Percentiles rank a stretch among this genome's conserved stretches.
phyloP scores from a whole-genome alignment of 2,113 vertebrate species.

The Eulemur rufifrons region DNA sequence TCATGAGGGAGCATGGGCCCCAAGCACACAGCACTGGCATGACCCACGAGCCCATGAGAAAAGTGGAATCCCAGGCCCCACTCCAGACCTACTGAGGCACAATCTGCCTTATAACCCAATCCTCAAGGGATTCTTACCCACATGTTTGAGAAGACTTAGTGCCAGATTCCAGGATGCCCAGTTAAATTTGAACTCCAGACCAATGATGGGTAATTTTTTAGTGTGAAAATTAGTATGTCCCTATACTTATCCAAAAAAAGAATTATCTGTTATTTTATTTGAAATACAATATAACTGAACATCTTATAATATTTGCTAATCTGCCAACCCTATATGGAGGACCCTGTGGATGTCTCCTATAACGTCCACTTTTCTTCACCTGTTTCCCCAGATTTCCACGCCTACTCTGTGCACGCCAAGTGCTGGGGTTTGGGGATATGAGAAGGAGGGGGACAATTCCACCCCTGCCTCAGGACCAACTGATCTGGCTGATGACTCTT shows the following conservation, averaged over 20 bases:
- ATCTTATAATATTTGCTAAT: not conserved
- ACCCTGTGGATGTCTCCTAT: not conserved
- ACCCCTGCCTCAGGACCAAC: not conserved
- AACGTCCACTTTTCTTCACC: not conserved
- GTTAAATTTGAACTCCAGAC: not conserved
- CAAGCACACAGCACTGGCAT: rapidly evolving
- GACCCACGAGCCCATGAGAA: not conserved
- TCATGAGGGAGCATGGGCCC: not conserved
- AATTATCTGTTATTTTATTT: not conserved
- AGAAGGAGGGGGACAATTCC: not conserved
- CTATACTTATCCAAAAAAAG: not conserved
- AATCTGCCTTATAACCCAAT: not conserved
- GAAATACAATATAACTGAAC: not conserved
- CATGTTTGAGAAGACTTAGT: rapidly evolving
- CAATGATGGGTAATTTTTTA: not conserved
- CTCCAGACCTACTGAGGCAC: not conserved
- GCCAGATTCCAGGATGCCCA: not conserved
- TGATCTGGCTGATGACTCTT: not conserved
- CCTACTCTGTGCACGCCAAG: not conserved
- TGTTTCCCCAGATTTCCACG: not conserved
- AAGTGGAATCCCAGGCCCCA: not conserved
- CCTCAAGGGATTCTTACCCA: too few relatives aligned
- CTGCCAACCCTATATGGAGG: not conserved
- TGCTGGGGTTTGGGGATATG: not conserved
- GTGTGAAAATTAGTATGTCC: not conserved